Evolutionary conservation across 2,797 vertebrate genomes (phyloP).

Genomic region (Erpetoichthys calabaricus): DNA sequence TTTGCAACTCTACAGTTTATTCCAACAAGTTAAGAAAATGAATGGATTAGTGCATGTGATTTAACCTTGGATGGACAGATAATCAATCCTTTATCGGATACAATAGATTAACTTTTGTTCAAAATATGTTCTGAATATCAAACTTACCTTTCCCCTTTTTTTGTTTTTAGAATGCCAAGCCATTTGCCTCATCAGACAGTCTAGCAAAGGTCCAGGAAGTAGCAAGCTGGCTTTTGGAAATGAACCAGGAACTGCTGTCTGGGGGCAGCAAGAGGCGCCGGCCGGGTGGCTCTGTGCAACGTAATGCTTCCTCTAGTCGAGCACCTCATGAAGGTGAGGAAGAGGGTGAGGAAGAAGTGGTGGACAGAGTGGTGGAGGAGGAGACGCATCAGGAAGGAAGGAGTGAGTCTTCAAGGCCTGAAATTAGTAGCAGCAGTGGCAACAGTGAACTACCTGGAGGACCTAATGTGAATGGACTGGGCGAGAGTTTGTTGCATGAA

Average conservation of each 20-base stretch:
- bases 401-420: conserved; percentile 39
- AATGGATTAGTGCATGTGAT: too few relatives aligned
- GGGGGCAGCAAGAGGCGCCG: conserved; percentile 95
- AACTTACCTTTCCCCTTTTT: conserved; percentile 15
- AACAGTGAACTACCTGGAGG: conserved; percentile 42
- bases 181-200: conserved; percentile 94
- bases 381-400: conserved; percentile 65
- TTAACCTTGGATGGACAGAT: too few relatives aligned
- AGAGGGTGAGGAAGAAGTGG: conserved; percentile 55
- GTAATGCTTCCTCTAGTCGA: conserved; percentile 84
- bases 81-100: too few relatives aligned
- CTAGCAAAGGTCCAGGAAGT: conserved; percentile 99
- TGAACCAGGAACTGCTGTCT: conserved; percentile 99
- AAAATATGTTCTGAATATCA: too few relatives aligned
- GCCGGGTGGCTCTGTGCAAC: conserved; percentile 75
- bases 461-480: conserved; percentile 56
- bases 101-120: too few relatives aligned
- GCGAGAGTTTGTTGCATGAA: conserved; percentile 59
- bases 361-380: conserved; percentile 81
- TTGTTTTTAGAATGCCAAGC: conserved; percentile 82
- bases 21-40: too few relatives aligned
- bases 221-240: conserved; percentile 99
- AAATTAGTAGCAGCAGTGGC: conserved; percentile 33
- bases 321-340: conserved; percentile 22
- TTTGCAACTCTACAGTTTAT: too few relatives aligned